Evolutionary conservation across 2,797 vertebrate genomes (phyloP).

Genomic region (Rhyacichthys aspro): DNA sequence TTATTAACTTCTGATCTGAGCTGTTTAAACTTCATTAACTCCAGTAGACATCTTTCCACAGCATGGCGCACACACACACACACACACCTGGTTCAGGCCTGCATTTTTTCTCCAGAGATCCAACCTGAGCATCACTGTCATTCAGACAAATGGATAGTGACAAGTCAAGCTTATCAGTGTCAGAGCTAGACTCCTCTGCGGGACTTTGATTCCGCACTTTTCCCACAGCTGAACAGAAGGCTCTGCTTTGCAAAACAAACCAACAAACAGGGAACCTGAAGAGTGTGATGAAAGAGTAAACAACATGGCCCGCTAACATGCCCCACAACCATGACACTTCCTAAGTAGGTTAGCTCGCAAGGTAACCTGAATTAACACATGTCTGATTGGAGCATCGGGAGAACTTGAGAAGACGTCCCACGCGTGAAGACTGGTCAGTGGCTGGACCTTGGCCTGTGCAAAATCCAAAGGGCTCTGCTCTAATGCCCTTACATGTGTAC

Average conservation of each 20-base stretch:
- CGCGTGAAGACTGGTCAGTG: conserved; percentile 45
- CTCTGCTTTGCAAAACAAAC: conserved; percentile 84
- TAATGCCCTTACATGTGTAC: conserved; percentile 60
- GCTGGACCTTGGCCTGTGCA: conserved; percentile 54
- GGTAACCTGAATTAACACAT: conserved; percentile 75
- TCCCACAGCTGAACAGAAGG: conserved; percentile 81
- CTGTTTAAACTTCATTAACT: conserved; percentile 41
- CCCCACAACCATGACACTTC: conserved; percentile 81
- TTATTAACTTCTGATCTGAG: conserved; percentile 35
- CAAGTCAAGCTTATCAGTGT: conserved; percentile 72
- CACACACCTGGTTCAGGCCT: conserved; percentile 50
- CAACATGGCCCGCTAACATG: conserved; percentile 78
- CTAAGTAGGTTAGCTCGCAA: conserved; percentile 78
- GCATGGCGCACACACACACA: conserved; percentile 18
- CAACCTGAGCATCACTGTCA: conserved; percentile 71
- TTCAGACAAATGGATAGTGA: conserved; percentile 76
- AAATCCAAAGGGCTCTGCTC: conserved; percentile 50
- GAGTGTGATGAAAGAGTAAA: conserved; percentile 84
- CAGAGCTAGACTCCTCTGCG: conserved; percentile 66
- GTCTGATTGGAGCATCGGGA: conserved; percentile 50
- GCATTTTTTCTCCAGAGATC: conserved; percentile 64
- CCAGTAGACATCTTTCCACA: conserved; percentile 28
- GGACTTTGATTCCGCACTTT: conserved; percentile 75
- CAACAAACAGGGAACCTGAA: conserved; percentile 83
- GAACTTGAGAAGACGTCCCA: conserved; percentile 37